phyloP scores from a whole-genome alignment of 2,888 invertebrate species.

The Acanthosepion esculentum region DNA sequence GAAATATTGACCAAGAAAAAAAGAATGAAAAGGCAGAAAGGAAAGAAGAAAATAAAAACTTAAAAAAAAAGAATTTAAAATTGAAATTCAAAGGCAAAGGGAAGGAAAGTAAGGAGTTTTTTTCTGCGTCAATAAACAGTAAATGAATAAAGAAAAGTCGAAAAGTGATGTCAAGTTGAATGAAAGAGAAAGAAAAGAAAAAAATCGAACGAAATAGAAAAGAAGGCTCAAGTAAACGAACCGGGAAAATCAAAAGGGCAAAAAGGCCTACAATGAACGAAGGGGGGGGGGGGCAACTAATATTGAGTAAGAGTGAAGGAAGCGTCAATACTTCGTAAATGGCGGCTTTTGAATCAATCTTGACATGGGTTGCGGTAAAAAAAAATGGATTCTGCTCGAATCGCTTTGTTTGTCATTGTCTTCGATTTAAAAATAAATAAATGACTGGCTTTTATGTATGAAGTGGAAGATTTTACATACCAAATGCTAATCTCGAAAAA shows the following conservation, averaged over 20 bases:
- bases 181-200: background rate
- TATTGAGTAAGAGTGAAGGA: background rate
- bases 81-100: too few species aligned
- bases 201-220: background rate
- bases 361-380: background rate
- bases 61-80: background rate
- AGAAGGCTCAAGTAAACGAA: background rate
- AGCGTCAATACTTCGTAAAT: background rate
- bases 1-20: too few species aligned
- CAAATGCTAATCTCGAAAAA: conserved; percentile 21
- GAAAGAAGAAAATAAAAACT: background rate
- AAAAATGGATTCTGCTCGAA: background rate
- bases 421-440: conserved; percentile 9
- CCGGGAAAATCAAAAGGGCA: background rate
- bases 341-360: background rate
- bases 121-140: too few species aligned
- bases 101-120: too few species aligned
- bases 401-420: background rate
- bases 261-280: background rate
- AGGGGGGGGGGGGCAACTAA: background rate
- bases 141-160: background rate
- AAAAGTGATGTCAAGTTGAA: background rate
- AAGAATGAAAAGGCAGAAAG: background rate
- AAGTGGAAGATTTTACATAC: background rate
- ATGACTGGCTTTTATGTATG: background rate